Percentiles rank a stretch among this genome's conserved stretches.
Evolutionary conservation across 2,797 vertebrate genomes (phyloP).

Genomic region (Pyrocephalus nanus): DNA sequence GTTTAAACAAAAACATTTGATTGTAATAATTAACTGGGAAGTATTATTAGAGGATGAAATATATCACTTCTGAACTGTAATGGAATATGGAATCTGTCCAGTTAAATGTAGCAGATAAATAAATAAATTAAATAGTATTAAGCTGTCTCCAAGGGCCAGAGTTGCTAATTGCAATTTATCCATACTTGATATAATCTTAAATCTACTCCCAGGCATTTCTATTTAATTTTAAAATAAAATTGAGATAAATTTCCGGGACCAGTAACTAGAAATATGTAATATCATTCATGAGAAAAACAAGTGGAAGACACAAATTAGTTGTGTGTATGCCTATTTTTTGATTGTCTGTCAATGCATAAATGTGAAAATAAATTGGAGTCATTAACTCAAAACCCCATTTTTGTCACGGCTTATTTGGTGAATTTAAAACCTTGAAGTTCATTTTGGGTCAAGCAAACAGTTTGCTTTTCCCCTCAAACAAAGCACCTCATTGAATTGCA

Average conservation of each 20-base stretch:
- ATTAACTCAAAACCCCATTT: neutral
- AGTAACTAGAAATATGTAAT: slow-evolving; percentile 30
- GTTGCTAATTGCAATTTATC: neutral
- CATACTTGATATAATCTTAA: neutral
- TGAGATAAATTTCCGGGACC: neutral
- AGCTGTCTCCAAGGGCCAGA: neutral
- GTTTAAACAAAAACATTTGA: neutral
- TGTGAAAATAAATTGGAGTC: slow-evolving; percentile 36
- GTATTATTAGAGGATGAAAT: slow-evolving; percentile 19
- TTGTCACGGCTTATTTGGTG: slow-evolving; percentile 33
- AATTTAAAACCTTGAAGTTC: slow-evolving; percentile 46
- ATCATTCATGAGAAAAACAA: slow-evolving; percentile 54
- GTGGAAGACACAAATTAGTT: slow-evolving; percentile 47
- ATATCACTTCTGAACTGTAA: slow-evolving; percentile 3
- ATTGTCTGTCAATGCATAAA: slow-evolving; percentile 46
- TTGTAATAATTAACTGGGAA: neutral
- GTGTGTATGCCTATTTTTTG: slow-evolving; percentile 31
- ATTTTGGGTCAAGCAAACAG: slow-evolving; percentile 56
- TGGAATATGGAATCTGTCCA: slow-evolving; percentile 11
- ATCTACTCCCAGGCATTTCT: neutral
- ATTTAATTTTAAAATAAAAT: slow-evolving; percentile 24
- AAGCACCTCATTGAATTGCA: slow-evolving; percentile 27
- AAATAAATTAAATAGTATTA: slow-evolving; percentile 31
- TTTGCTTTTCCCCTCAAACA: neutral
- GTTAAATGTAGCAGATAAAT: slow-evolving; percentile 46